Evolutionary conservation across 1,140 invertebrate species (phyloP).

Genomic region (Aphidius ervi): DNA sequence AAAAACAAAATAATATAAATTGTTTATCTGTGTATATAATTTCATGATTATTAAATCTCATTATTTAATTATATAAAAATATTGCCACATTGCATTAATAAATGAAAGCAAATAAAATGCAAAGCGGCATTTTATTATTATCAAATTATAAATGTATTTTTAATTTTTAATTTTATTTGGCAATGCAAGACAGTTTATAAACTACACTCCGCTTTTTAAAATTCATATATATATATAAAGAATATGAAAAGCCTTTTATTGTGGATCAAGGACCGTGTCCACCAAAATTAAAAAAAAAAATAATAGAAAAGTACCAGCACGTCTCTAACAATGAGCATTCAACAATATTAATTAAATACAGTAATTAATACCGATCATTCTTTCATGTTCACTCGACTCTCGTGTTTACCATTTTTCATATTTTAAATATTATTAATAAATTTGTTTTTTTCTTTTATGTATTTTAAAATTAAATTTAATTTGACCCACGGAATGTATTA

Average conservation of each 20-base stretch:
- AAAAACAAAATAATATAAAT: constrained; percentile 1
- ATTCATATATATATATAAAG: not conserved
- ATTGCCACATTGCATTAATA: constrained; percentile 8
- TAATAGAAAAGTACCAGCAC: constrained; percentile 47
- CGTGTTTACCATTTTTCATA: not conserved
- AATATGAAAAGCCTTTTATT: not conserved
- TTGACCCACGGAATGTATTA: constrained; percentile 27
- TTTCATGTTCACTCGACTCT: constrained; percentile 11
- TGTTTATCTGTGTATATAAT: not conserved
- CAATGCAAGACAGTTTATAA: constrained; percentile 42
- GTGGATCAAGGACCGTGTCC: constrained; percentile 17
- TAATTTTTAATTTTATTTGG: constrained; percentile 29
- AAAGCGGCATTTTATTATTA: constrained; percentile 10
- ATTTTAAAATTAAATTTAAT: constrained; percentile 5
- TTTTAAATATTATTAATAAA: constrained; percentile 13
- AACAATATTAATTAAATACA: constrained; percentile 32
- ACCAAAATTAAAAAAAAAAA: constrained; percentile 10
- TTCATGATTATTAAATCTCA: constrained; percentile 4
- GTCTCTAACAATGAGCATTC: constrained; percentile 43
- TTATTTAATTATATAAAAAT: constrained; percentile 10
- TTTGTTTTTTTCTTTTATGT: constrained; percentile 1
- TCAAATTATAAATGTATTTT: no score
- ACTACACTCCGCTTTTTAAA: constrained; percentile 2
- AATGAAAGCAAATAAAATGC: constrained; percentile 1
- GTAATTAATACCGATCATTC: constrained; percentile 15